Conservation (phyloP, 2,113 vertebrate species). For the Rhynchomys soricoides region DNA sequence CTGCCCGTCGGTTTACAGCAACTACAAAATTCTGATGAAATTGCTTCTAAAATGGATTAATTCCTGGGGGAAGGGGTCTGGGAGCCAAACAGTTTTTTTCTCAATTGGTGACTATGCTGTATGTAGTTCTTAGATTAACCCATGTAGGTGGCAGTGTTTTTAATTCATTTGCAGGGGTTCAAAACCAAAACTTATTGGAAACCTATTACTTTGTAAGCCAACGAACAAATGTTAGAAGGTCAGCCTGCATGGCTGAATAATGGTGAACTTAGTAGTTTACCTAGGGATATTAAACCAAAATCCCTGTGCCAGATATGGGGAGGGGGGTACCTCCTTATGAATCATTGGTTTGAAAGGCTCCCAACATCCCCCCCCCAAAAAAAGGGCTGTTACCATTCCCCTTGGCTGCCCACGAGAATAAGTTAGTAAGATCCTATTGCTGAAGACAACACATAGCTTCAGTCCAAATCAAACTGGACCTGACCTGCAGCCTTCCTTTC, state of each 20-base stretch:
- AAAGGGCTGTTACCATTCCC: neutral
- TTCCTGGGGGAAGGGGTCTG: neutral
- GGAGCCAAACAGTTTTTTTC: neutral
- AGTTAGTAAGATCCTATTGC: neutral
- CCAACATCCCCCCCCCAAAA: neutral
- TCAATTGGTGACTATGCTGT: neutral
- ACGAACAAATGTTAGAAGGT: neutral
- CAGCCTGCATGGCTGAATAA: neutral
- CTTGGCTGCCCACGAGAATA: neutral
- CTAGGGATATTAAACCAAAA: neutral
- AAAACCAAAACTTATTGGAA: neutral
- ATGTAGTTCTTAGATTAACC: neutral
- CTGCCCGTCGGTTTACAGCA: constrained; percentile 61
- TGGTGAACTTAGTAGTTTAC: neutral
- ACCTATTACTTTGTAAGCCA: neutral
- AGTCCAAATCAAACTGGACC: neutral
- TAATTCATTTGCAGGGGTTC: neutral
- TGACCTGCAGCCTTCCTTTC: no score
- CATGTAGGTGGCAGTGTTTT: neutral
- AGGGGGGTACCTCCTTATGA: neutral
- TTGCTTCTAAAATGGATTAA: constrained; percentile 59
- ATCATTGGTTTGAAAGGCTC: neutral
- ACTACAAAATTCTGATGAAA: constrained; percentile 64
- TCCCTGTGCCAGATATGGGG: neutral
- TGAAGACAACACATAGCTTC: neutral